A percentile compares a stretch with the other conserved stretches of the same genome.
These are phyloP conservation scores for Plecturocebus donacophilus DNA, from an alignment of 2,113 vertebrate species.

Conservation along the genomic window DNA sequence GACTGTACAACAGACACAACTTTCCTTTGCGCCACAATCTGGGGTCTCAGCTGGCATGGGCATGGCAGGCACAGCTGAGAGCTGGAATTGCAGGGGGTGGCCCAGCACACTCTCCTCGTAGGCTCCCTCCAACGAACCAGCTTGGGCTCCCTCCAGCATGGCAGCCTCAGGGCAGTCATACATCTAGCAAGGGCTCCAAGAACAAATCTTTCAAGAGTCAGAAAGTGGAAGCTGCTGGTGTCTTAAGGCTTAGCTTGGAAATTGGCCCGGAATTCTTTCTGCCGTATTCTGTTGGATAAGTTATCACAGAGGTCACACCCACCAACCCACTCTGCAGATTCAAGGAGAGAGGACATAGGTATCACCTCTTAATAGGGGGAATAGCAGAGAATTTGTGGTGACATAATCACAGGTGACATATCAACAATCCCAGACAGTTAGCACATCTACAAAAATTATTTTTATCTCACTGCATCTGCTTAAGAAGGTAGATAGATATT, in stretches of 20 bases:
- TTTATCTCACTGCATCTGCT: not conserved
- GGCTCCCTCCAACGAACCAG: not conserved
- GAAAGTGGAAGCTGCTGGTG: not conserved
- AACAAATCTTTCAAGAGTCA: not conserved
- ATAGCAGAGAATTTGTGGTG: not conserved
- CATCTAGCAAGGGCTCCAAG: not conserved
- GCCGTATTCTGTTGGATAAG: not conserved
- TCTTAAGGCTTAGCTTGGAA: not conserved
- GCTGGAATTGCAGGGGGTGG: too few relatives aligned
- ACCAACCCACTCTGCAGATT: not conserved
- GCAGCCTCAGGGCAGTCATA: not conserved
- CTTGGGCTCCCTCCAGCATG: not conserved
- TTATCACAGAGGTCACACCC: not conserved
- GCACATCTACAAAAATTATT: conserved; percentile 23
- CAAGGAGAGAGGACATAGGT: not conserved
- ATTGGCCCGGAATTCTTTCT: not conserved
- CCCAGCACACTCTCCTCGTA: too few relatives aligned
- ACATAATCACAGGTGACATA: not conserved
- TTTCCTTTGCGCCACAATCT: not conserved
- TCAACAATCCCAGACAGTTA: not conserved
- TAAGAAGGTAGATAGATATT: conserved; percentile 23
- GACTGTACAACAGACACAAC: not conserved
- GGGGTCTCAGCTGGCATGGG: not conserved
- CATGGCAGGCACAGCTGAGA: not conserved
- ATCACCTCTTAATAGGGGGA: not conserved